Conservation (phyloP, 1,140 invertebrate genomes). For the Armadillidium nasatum region DNA sequence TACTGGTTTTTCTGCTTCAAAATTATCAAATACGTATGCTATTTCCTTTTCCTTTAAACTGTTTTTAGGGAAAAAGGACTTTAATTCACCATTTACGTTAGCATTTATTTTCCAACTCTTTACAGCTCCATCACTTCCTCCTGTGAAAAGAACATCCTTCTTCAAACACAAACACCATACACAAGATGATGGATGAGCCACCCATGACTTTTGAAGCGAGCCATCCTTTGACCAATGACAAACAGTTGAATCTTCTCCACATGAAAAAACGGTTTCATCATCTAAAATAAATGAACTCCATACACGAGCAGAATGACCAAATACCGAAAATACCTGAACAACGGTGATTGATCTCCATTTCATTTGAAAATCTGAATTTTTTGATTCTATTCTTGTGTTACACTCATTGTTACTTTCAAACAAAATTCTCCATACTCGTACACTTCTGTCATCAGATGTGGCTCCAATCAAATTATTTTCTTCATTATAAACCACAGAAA, state of each 20-base stretch:
- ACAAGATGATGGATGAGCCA: background rate
- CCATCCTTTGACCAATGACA: background rate
- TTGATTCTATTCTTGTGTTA: background rate
- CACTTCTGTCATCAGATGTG: slow-evolving; percentile 1
- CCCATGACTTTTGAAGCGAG: background rate
- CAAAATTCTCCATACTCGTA: background rate
- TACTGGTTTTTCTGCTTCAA: too few species aligned
- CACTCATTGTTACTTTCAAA: background rate
- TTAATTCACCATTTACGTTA: too few species aligned
- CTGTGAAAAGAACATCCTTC: background rate
- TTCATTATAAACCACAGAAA: slow-evolving; percentile 1
- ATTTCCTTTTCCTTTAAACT: too few species aligned
- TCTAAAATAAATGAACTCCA: background rate
- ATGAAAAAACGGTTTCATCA: background rate
- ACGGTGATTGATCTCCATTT: background rate
- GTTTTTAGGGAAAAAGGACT: too few species aligned
- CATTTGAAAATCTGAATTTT: background rate
- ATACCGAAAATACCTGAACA: background rate
- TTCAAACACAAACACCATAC: background rate
- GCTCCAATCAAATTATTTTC: background rate
- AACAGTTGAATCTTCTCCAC: slow-evolving; percentile 7
- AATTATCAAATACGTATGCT: too few species aligned
- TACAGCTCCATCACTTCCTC: background rate
- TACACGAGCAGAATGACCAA: background rate
- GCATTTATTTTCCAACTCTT: background rate